Conservation (phyloP, 2,888 invertebrate genomes). For the Orthosia incerta region DNA sequence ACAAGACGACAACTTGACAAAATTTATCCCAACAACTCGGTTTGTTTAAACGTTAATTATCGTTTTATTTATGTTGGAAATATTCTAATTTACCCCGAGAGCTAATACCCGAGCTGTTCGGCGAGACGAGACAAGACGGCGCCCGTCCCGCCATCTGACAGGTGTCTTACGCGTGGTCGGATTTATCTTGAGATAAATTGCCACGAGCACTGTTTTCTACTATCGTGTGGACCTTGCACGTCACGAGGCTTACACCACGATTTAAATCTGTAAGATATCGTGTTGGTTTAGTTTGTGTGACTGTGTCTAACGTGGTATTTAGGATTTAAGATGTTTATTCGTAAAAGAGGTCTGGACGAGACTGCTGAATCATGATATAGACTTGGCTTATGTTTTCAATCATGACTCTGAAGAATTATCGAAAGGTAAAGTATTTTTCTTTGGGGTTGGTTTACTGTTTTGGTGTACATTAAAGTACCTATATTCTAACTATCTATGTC, state of each 20-base stretch:
- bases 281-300: conserved; percentile 60
- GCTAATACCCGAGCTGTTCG: conserved; percentile 80
- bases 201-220: conserved; percentile 67
- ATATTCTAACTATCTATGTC: no score
- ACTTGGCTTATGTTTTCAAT: conserved; percentile 1
- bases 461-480: no score
- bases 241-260: conserved; percentile 66
- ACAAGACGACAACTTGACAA: conserved; percentile 82
- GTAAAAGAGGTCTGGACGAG: conserved; percentile 7
- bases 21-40: conserved; percentile 81
- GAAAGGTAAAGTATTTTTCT: background rate
- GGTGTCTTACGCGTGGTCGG: conserved; percentile 86
- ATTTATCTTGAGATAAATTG: conserved; percentile 87
- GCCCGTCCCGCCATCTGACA: conserved; percentile 84
- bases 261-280: conserved; percentile 64
- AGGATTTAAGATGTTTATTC: conserved; percentile 23
- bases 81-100: conserved; percentile 84
- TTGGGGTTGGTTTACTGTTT: no score
- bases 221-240: conserved; percentile 69
- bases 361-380: background rate
- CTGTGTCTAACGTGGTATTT: conserved; percentile 45
- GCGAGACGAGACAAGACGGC: conserved; percentile 81
- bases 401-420: background rate
- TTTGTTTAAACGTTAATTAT: conserved; percentile 86
- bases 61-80: conserved; percentile 86